Conservation (phyloP, 1,140 invertebrate genomes). For the Panulirus ornatus region DNA sequence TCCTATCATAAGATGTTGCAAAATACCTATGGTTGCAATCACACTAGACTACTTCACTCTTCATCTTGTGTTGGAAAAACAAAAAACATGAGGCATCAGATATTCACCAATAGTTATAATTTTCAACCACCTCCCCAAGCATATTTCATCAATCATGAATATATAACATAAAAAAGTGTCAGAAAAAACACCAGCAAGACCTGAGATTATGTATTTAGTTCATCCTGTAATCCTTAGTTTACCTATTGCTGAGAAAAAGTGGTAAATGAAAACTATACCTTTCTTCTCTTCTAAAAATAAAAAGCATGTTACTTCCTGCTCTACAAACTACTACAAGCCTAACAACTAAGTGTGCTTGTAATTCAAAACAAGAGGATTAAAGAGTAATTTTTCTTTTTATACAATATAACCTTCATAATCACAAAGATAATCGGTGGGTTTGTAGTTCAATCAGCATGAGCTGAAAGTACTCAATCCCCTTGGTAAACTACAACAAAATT, state of each 20-base stretch:
- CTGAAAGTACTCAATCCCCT: background rate
- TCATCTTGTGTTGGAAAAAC: too few species aligned
- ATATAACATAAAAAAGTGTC: conserved; percentile 12
- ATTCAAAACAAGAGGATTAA: conserved; percentile 9
- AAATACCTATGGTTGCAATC: too few species aligned
- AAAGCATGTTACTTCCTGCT: too few species aligned
- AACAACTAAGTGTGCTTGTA: background rate
- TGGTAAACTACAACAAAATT: background rate
- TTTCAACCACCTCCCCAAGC: too few species aligned
- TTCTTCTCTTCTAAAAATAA: background rate
- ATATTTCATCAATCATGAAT: background rate
- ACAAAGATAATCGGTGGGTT: background rate
- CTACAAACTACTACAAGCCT: background rate
- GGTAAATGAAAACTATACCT: background rate
- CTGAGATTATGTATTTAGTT: conserved; percentile 43
- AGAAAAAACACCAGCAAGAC: conserved; percentile 19
- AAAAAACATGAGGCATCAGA: too few species aligned
- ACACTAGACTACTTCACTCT: too few species aligned
- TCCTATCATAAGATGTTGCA: too few species aligned
- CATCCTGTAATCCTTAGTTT: conserved; percentile 12
- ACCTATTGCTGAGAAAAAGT: conserved; percentile 28
- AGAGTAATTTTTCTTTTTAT: conserved; percentile 13
- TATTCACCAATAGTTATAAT: too few species aligned
- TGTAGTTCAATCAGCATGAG: background rate
- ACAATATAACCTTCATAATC: background rate